Percentiles rank a stretch among this genome's conserved stretches.
Evolutionary conservation across 2,888 invertebrate species (phyloP).

Genomic region (Corythucha ciliata): DNA sequence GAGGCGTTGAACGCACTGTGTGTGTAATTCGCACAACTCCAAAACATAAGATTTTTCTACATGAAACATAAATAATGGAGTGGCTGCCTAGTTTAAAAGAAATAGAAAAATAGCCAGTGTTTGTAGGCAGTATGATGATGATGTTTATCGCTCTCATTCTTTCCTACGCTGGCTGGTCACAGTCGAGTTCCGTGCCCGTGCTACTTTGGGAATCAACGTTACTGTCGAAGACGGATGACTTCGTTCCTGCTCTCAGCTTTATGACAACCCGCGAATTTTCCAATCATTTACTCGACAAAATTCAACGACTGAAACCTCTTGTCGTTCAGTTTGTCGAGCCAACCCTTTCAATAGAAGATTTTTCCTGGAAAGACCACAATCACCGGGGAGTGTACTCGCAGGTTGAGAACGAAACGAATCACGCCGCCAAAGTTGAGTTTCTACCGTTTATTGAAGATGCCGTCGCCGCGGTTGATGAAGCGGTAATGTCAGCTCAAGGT

Average conservation of each 20-base stretch:
- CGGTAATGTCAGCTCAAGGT: constrained; percentile 33
- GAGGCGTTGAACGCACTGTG: too few species aligned
- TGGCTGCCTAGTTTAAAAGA: too few species aligned
- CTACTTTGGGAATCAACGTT: constrained; percentile 33
- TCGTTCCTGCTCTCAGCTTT: constrained; percentile 31
- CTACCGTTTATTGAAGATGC: constrained; percentile 31
- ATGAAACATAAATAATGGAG: too few species aligned
- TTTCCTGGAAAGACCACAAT: constrained; percentile 45
- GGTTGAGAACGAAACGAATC: constrained; percentile 30
- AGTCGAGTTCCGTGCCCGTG: too few species aligned
- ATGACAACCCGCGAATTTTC: constrained; percentile 31
- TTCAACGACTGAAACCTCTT: constrained; percentile 40
- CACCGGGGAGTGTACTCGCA: constrained; percentile 37
- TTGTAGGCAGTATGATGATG: too few species aligned
- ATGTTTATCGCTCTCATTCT: too few species aligned
- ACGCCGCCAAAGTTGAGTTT: constrained; percentile 29
- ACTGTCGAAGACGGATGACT: constrained; percentile 27
- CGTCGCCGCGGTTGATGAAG: constrained; percentile 27
- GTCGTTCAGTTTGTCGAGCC: constrained; percentile 48
- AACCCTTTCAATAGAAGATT: constrained; percentile 52
- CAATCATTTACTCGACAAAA: constrained; percentile 40
- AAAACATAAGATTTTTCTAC: too few species aligned
- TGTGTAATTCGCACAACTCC: too few species aligned
- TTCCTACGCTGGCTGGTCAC: too few species aligned
- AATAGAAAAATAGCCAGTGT: too few species aligned